phyloP scores from a whole-genome alignment of 2,888 invertebrate species.

The Strigamia transsilvanica region DNA sequence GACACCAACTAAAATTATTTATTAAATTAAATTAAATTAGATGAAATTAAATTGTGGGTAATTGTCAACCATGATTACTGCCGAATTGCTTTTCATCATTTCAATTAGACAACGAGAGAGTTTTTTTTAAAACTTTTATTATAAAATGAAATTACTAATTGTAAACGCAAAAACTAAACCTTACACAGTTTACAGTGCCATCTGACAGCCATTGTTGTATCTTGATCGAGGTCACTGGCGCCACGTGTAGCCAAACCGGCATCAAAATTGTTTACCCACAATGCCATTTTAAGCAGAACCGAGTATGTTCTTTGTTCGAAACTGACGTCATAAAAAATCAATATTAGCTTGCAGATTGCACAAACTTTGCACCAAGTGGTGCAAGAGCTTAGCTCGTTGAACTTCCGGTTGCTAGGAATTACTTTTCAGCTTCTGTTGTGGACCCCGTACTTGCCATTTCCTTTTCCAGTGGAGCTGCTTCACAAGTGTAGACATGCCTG shows the following conservation, averaged over 20 bases:
- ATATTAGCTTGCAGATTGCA: not conserved
- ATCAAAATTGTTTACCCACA: not conserved
- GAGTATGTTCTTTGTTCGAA: not conserved
- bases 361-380: not conserved
- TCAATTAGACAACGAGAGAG: not conserved
- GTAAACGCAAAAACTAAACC: not conserved
- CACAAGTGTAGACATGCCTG: conserved; percentile 1
- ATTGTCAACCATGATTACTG: not conserved
- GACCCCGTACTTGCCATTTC: not conserved
- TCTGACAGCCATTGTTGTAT: not conserved
- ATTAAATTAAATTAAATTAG: not conserved
- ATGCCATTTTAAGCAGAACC: not conserved
- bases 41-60: not conserved
- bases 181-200: not conserved
- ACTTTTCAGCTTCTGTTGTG: not conserved
- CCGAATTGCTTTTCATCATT: not conserved
- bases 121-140: not conserved
- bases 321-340: not conserved
- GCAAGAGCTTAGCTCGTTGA: not conserved
- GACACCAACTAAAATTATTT: conserved; percentile 8
- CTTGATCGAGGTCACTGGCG: not conserved
- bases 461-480: conserved; percentile 8
- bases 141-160: not conserved
- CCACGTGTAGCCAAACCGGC: not conserved
- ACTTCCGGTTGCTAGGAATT: not conserved